Percentiles rank a stretch among this genome's conserved stretches.
Conservation (phyloP, 2,888 invertebrate genomes). For the Dorcus parallelipipedus region DNA sequence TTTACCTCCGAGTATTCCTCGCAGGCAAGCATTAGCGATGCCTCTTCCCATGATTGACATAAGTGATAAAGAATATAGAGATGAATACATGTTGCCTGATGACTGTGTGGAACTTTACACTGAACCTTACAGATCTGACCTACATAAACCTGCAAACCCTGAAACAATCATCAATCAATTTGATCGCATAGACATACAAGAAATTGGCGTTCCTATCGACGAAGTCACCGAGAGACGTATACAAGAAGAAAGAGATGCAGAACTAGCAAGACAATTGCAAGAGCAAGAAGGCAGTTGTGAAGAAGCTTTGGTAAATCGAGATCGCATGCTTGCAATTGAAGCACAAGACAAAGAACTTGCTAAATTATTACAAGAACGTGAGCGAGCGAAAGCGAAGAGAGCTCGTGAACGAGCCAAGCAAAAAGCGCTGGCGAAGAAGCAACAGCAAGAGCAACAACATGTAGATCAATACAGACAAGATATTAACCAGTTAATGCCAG, state of each 20-base stretch:
- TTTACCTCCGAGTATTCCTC: conserved; percentile 34
- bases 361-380: conserved; percentile 70
- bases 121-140: conserved; percentile 37
- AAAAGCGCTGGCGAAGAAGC: conserved; percentile 55
- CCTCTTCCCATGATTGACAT: conserved; percentile 35
- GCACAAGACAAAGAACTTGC: conserved; percentile 78
- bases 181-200: conserved; percentile 42
- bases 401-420: conserved; percentile 68
- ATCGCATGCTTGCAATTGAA: conserved; percentile 70
- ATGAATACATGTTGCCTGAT: conserved; percentile 16
- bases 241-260: conserved; percentile 73
- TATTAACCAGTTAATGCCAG: conserved; percentile 41
- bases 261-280: conserved; percentile 71
- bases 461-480: conserved; percentile 41
- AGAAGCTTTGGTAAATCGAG: conserved; percentile 53
- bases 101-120: conserved; percentile 37
- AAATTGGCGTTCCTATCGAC: conserved; percentile 52
- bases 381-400: conserved; percentile 66
- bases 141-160: background rate
- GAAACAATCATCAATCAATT: conserved; percentile 32
- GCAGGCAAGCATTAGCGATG: conserved; percentile 43
- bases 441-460: conserved; percentile 43
- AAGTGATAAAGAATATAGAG: background rate
- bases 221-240: conserved; percentile 43
- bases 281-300: conserved; percentile 67